These are phyloP conservation scores for Calliphora vomitoria DNA, from an alignment of 2,888 invertebrate species.

Conservation along the genomic window DNA sequence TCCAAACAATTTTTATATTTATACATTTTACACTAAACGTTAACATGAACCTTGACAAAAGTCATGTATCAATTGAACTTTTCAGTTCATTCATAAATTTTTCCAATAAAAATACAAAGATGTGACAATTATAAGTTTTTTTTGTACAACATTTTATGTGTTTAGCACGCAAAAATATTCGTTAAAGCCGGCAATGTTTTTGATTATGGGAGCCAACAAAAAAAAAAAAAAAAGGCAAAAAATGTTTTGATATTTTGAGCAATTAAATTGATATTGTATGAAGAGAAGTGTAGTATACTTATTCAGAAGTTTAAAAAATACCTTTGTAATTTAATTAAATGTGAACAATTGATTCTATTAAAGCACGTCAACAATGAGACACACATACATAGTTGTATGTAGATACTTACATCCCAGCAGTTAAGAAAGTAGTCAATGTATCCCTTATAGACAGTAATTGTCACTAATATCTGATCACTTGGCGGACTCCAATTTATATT, in stretches of 20 bases:
- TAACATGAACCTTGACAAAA: slow-evolving; percentile 75
- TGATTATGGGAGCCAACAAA: slow-evolving; percentile 24
- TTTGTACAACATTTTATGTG: slow-evolving; percentile 21
- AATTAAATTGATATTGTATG: slow-evolving; percentile 34
- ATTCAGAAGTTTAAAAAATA: slow-evolving; percentile 34
- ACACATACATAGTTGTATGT: neutral
- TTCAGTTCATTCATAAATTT: slow-evolving; percentile 45
- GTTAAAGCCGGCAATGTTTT: slow-evolving; percentile 20
- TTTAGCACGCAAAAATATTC: slow-evolving; percentile 45
- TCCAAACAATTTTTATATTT: neutral
- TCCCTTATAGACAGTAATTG: no score
- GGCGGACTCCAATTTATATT: no score
- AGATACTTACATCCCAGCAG: neutral
- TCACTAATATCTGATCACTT: no score
- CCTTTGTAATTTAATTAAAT: slow-evolving; percentile 69
- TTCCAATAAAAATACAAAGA: slow-evolving; percentile 18
- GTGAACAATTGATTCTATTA: slow-evolving; percentile 47
- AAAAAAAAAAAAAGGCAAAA: no score
- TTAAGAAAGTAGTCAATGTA: no score
- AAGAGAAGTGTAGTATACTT: neutral
- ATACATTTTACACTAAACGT: slow-evolving; percentile 32
- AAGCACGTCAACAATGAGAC: slow-evolving; percentile 46
- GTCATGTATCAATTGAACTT: slow-evolving; percentile 74
- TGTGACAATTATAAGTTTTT: slow-evolving; percentile 20
- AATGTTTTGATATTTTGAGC: slow-evolving; percentile 23